Percentiles rank a stretch among this genome's conserved stretches.
phyloP scores from a whole-genome alignment of 2,113 vertebrate genomes.

The Lepus americanus region DNA sequence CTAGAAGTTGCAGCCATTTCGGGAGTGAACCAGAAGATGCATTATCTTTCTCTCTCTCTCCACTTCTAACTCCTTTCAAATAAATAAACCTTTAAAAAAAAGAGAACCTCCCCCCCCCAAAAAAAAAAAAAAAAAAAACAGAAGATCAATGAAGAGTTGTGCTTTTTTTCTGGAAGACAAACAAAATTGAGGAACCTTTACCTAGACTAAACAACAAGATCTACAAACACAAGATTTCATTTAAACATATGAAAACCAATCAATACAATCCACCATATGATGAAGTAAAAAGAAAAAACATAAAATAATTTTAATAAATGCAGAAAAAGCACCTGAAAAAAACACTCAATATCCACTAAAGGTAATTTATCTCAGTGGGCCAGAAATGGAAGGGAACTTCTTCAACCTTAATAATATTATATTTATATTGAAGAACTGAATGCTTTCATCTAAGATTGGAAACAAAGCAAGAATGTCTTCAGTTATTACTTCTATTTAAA shows the following conservation, averaged over 20 bases:
- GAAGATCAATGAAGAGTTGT: too few relatives aligned
- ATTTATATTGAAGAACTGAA: conserved; percentile 21
- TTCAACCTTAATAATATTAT: background rate
- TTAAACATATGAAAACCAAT: conserved; percentile 60
- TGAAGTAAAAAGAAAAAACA: background rate
- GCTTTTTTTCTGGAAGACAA: too few relatives aligned
- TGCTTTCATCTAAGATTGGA: background rate
- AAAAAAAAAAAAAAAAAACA: too few relatives aligned
- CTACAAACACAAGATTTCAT: background rate
- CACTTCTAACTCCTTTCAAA: too few relatives aligned
- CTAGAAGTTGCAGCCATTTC: too few relatives aligned
- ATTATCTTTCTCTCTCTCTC: too few relatives aligned
- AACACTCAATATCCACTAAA: background rate
- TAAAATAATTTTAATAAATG: background rate
- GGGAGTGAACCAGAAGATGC: too few relatives aligned
- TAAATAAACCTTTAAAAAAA: too few relatives aligned
- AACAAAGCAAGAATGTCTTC: conserved; percentile 25
- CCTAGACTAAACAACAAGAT: too few relatives aligned
- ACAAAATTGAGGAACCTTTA: too few relatives aligned
- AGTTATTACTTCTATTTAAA: background rate
- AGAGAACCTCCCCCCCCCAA: too few relatives aligned
- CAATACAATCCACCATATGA: conserved; percentile 3
- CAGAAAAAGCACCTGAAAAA: conserved; percentile 27
- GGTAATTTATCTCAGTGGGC: background rate
- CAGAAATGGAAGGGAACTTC: background rate